Percentiles rank a stretch among this genome's conserved stretches.
These are phyloP conservation scores for Polydrusus pterygomalis DNA, from an alignment of 2,888 invertebrate genomes.

Conservation along the genomic window DNA sequence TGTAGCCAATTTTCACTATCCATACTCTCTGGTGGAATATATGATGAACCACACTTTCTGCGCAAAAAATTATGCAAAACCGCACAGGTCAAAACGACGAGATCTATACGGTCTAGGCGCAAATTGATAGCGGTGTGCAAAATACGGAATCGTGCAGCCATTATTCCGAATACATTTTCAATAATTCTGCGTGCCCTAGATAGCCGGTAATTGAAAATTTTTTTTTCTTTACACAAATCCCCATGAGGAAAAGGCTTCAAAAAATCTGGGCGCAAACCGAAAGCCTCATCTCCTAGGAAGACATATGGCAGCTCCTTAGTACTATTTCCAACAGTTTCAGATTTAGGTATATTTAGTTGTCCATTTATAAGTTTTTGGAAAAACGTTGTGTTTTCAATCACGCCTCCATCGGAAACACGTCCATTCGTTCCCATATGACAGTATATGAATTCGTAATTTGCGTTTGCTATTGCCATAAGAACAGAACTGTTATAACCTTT, in stretches of 20 bases:
- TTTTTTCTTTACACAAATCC: no score
- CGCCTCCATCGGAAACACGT: conserved; percentile 29
- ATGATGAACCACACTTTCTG: conserved; percentile 24
- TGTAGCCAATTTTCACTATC: conserved; percentile 38
- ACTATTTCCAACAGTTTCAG: conserved; percentile 19
- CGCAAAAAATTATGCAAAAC: conserved; percentile 52
- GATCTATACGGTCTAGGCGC: conserved; percentile 38
- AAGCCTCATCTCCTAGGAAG: conserved; percentile 54
- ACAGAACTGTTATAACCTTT: conserved; percentile 29
- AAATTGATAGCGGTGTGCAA: conserved; percentile 40
- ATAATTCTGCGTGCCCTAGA: no score
- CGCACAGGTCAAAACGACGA: conserved; percentile 43
- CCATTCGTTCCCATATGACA: conserved; percentile 31
- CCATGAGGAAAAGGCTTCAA: conserved; percentile 40
- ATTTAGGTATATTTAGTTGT: conserved; percentile 18
- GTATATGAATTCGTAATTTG: conserved; percentile 32
- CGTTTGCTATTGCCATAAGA: conserved; percentile 25
- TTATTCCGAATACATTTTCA: conserved; percentile 42
- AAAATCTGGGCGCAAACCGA: conserved; percentile 46
- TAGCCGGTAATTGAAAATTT: no score
- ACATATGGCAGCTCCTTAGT: conserved; percentile 41
- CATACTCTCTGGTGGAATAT: conserved; percentile 24
- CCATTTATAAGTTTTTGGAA: conserved; percentile 19
- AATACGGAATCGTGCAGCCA: conserved; percentile 47
- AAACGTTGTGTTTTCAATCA: conserved; percentile 21